These are phyloP conservation scores for Drosophila suboccidentalis DNA, from an alignment of 2,888 invertebrate genomes.

Conservation along the genomic window DNA sequence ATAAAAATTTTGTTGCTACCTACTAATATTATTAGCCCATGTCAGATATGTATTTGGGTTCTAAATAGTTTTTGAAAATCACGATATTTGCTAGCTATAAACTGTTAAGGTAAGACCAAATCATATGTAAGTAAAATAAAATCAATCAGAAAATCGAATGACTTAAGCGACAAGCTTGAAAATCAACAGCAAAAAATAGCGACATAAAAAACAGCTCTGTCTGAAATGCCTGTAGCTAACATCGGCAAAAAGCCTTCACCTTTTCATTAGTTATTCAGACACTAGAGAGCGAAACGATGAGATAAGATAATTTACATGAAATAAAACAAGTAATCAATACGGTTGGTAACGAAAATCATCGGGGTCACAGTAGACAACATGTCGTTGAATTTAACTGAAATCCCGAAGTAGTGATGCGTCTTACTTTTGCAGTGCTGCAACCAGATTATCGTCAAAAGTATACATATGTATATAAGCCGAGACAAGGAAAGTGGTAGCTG, in stretches of 20 bases:
- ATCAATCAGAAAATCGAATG: constrained; percentile 11
- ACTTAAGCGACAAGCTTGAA: constrained; percentile 29
- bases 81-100: neutral
- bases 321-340: constrained; percentile 39
- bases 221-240: constrained; percentile 28
- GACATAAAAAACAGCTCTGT: constrained; percentile 19
- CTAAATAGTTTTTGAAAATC: neutral
- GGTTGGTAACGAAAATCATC: constrained; percentile 21
- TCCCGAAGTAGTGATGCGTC: neutral
- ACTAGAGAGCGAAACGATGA: constrained; percentile 38
- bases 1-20: neutral
- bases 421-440: constrained; percentile 12
- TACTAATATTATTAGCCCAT: neutral
- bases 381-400: constrained; percentile 5
- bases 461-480: constrained; percentile 6
- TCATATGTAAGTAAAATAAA: neutral
- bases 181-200: neutral
- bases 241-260: constrained; percentile 46
- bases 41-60: neutral
- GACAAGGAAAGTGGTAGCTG: constrained; percentile 38
- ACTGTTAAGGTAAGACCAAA: neutral
- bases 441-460: constrained; percentile 11
- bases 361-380: constrained; percentile 43
- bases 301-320: constrained; percentile 47
- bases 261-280: constrained; percentile 44